Conservation (phyloP, 2,113 vertebrate species). For the Papio anubis region DNA sequence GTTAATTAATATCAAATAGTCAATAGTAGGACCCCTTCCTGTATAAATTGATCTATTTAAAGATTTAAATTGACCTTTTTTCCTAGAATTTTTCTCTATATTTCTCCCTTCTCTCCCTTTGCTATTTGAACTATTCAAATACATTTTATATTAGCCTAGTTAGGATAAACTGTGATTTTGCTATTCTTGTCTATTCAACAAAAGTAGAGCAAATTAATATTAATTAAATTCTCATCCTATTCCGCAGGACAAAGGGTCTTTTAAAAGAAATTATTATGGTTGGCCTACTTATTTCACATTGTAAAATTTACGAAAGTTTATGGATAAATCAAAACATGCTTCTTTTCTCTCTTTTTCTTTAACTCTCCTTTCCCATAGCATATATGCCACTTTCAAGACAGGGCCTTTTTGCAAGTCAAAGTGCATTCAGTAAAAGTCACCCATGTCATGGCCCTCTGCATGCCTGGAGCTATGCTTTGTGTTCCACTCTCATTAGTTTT, state of each 20-base stretch:
- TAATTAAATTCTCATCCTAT: constrained; percentile 55
- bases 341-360: not conserved
- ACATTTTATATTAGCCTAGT: constrained; percentile 16
- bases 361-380: not conserved
- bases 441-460: not conserved
- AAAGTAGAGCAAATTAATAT: constrained; percentile 4
- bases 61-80: constrained; percentile 6
- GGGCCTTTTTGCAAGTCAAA: constrained; percentile 34
- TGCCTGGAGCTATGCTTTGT: not conserved
- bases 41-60: not conserved
- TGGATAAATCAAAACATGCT: constrained; percentile 14
- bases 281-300: constrained; percentile 47
- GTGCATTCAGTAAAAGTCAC: not conserved
- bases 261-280: constrained; percentile 45
- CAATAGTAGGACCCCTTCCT: not conserved
- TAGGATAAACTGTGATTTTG: not conserved
- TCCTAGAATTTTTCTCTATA: not conserved
- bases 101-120: not conserved
- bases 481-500: constrained; percentile 53
- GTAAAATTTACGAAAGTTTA: constrained; percentile 44
- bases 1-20: not conserved
- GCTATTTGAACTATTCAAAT: not conserved
- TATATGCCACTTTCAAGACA: not conserved
- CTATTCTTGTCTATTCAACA: not conserved
- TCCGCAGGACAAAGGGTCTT: not conserved